Evolutionary conservation across 2,888 invertebrate species (phyloP), one percentile per base, ranked within the genome.

Genomic region (Habrosyne pyritoides): DNA sequence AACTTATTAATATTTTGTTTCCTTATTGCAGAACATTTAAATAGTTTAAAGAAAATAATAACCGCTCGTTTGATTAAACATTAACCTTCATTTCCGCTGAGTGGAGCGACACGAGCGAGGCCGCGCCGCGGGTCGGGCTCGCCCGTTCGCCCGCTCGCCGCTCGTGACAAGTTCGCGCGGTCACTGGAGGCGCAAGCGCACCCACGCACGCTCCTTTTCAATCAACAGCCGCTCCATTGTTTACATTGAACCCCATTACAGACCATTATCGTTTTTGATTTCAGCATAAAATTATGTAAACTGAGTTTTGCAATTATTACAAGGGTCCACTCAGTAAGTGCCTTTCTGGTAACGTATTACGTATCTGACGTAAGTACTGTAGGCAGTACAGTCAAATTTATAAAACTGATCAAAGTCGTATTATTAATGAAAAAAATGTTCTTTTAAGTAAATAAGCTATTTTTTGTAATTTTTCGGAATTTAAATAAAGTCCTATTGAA

Each of bases 71-170:
- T 61, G 33, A 56, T 22, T 46, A 51, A 59, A 60, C 64, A 66
- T 73, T 68, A 67, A 69, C 71, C 71, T 71, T 73, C 67, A 60
- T 69, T 71, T 71, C 63, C 69, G 65, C 64, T 63, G 51, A 26
- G 55, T 59, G 61, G 60, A 69, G 61, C 69, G 66, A 64, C 67
- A 56, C 64, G 61, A 59, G 52, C 70, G 67, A 72, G 72, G 70
- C 59, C 69, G n/a, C n/a, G 28, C 28, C 10, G 21, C 30, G 33
- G 33, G n/a, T n/a, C n/a, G n/a, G 8, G 7, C 42, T 18, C 14
- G 8, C 7, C 24, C 24, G 7, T 7, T 24, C 24, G 24, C 24
- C 24, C n/a, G 24, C 24, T 24, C n/a, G 24, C 24, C 24, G 24
- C 24, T 24, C 42, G 42, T n/a, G 18, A 42, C 42, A 42, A 14